Base-by-base conservation (phyloP, 2,113 vertebrate species). In the Lycocorax pyrrhopterus region DNA sequence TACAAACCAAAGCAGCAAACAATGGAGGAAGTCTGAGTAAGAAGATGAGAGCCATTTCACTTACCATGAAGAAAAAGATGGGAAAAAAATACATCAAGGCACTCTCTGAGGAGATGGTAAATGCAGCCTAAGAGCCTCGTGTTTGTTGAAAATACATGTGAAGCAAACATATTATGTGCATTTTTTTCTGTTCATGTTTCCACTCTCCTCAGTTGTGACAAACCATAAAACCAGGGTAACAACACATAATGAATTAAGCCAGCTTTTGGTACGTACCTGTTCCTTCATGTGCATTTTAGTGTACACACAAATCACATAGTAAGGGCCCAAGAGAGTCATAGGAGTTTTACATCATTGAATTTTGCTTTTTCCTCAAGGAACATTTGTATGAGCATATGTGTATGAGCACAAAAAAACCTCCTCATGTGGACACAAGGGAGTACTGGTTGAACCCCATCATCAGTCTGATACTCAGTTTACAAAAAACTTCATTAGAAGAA, bases 51-150 rank as follows among this genome's bases (percentile, higher is more conserved):
- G 97, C 97, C 84, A 98, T 98, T 94, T 98, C 98, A 16, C 97
- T 98, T 90, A 98, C 99, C 67, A 98, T 98, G 99, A 98, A 98
- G 96, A 98, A 98, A 93, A 99, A 98, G 98, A 98, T 98, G 98
- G 98, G 98, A 27, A 98, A 96, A 96, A 98, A 98, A 87, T 98
- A 98, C 79, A 96, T 97, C 84, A 98, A 98, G 94, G 97, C 97
- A 78, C 97, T 98, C 12, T 98, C 98, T 35, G 98, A 98, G 90
- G 98, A 98, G 79, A 97, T 89, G 94, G 98, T 98, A 96, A 98
- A 97, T 92, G 80, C 16, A 22, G 8, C 37, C 58, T 75, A 37
- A 78, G 85, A 93, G 72, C 53, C 33, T 71, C 4, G 2, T 51
- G 67, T 77, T 87, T 71, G 43, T 51, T 94, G 41, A 37, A 77